These are phyloP conservation scores for Dromiciops gliroides DNA, from an alignment of 2,113 vertebrate species.

Conservation along the genomic window DNA sequence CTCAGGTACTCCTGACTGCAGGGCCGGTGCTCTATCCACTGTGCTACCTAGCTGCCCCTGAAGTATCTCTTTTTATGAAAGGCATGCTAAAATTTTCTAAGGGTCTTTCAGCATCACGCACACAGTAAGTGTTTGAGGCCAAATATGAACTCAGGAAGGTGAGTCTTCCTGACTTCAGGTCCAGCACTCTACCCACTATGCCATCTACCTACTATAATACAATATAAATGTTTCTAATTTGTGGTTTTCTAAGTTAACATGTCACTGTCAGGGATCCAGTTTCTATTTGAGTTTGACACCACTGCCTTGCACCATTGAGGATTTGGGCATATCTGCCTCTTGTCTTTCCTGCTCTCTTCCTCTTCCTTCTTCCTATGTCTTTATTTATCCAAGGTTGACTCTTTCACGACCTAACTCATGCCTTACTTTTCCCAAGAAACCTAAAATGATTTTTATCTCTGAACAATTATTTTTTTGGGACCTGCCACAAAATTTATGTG, in stretches of 20 bases:
- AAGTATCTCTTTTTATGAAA: neutral
- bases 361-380: neutral
- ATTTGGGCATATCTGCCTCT: neutral
- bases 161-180: neutral
- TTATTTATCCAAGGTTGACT: neutral
- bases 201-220: neutral
- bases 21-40: too few species aligned
- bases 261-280: neutral
- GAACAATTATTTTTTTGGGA: neutral
- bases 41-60: too few species aligned
- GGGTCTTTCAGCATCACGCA: neutral
- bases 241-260: neutral
- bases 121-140: neutral
- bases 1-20: too few species aligned
- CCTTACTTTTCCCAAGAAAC: neutral
- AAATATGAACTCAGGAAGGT: neutral
- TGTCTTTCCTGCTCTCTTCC: neutral
- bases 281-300: neutral
- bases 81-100: neutral
- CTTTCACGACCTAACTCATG: neutral
- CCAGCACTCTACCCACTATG: neutral
- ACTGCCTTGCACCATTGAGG: neutral
- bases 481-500: neutral
- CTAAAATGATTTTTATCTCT: neutral
- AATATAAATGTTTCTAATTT: neutral